These are phyloP conservation scores for Galeruca laticollis DNA, from an alignment of 2,888 invertebrate genomes.

Conservation along the genomic window DNA sequence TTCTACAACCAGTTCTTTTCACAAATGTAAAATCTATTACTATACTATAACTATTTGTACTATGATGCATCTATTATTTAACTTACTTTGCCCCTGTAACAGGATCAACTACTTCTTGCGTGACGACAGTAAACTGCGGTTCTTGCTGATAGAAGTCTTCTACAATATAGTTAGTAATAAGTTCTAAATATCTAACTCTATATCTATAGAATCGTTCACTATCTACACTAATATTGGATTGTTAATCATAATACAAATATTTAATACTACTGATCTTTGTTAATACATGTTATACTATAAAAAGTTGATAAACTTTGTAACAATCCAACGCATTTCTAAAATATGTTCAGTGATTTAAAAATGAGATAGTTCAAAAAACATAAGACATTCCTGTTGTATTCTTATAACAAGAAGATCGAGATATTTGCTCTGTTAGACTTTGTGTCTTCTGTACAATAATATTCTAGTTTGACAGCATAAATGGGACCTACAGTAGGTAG, in stretches of 20 bases:
- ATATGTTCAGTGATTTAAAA: neutral
- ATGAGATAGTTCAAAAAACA: neutral
- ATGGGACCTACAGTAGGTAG: too few relatives aligned
- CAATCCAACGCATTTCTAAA: conserved; percentile 3
- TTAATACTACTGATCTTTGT: neutral
- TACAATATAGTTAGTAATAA: conserved; percentile 59
- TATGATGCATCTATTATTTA: neutral
- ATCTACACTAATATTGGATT: neutral
- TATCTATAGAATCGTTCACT: conserved; percentile 1
- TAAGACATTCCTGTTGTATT: neutral
- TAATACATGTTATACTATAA: neutral
- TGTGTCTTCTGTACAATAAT: too few relatives aligned
- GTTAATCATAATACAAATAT: neutral
- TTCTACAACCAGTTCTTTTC: too few relatives aligned
- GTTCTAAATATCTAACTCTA: conserved; percentile 34
- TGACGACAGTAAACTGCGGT: conserved; percentile 69
- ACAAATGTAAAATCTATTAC: neutral
- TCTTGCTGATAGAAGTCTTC: conserved; percentile 74
- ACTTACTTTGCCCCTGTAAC: conserved; percentile 70
- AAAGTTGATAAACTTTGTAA: neutral
- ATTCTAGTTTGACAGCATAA: too few relatives aligned
- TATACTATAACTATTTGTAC: neutral
- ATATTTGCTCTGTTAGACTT: too few relatives aligned
- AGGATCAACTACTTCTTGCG: conserved; percentile 68
- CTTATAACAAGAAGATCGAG: too few relatives aligned